Evolutionary conservation across 2,113 vertebrate genomes (phyloP).

Genomic region (Mystacornis crossleyi): DNA sequence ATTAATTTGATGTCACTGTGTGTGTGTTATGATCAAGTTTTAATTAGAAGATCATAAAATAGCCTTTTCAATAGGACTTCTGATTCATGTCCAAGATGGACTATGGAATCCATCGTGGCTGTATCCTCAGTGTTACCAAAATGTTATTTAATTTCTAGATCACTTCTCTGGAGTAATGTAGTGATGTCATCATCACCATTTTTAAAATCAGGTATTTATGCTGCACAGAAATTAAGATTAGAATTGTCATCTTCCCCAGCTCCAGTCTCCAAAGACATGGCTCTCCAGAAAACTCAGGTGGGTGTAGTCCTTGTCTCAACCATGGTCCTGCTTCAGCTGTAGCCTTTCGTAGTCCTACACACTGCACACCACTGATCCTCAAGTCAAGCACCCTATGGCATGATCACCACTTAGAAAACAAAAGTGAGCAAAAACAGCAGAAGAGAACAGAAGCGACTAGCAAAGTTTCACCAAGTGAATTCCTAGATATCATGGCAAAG

Average conservation of each 20-base stretch:
- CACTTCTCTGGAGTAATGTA: neutral
- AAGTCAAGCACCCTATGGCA: neutral
- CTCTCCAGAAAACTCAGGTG: neutral
- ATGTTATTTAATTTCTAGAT: neutral
- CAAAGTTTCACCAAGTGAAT: neutral
- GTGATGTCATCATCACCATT: neutral
- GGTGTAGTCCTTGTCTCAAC: neutral
- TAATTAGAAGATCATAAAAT: neutral
- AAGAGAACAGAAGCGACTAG: neutral
- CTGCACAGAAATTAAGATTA: neutral
- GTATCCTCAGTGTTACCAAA: neutral
- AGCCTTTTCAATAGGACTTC: neutral
- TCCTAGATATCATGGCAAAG: neutral
- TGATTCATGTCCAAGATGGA: neutral
- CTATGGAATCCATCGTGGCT: neutral
- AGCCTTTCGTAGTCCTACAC: neutral
- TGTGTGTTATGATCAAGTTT: neutral
- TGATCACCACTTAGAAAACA: neutral
- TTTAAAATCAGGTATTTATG: neutral
- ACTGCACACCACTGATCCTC: neutral
- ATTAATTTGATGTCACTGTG: neutral
- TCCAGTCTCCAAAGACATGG: neutral
- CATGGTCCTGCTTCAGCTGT: rapidly evolving
- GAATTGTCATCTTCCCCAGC: neutral
- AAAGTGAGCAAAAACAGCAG: neutral